A percentile compares a stretch with the other conserved stretches of the same genome.
Conservation (phyloP, 1,140 invertebrate species). For the Zaprionus lachaisei region DNA sequence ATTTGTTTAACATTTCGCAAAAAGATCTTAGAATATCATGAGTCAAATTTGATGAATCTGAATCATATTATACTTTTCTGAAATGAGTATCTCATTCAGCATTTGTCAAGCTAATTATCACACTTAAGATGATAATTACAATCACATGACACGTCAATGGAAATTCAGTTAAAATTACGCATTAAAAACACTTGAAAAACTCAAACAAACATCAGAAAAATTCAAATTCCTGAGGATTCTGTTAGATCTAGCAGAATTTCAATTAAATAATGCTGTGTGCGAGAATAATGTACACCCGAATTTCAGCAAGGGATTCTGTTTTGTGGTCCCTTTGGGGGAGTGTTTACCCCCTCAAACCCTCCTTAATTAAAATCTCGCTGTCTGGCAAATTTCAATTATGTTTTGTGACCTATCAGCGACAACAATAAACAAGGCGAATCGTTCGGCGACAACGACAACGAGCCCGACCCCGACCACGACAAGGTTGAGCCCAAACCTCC, state of each 20-base stretch:
- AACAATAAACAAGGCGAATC: conserved; percentile 69
- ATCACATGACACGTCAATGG: too few relatives aligned
- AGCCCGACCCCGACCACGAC: neutral
- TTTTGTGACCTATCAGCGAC: conserved; percentile 75
- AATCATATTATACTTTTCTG: too few relatives aligned
- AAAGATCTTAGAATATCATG: too few relatives aligned
- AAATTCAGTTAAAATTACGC: neutral
- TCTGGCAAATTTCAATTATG: conserved; percentile 70
- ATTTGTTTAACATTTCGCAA: too few relatives aligned
- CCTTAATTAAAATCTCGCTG: conserved; percentile 64
- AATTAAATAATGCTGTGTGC: neutral
- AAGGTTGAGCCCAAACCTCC: neutral
- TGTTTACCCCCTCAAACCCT: neutral
- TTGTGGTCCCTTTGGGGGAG: neutral
- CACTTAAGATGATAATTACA: neutral
- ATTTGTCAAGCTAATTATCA: neutral
- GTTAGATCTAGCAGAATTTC: neutral
- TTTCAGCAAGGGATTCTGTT: neutral
- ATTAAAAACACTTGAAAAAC: neutral
- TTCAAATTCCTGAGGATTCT: neutral
- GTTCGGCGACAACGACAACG: conserved; percentile 11
- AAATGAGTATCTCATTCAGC: too few relatives aligned
- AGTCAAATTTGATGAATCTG: too few relatives aligned
- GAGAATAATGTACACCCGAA: neutral
- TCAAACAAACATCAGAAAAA: neutral